Conservation (phyloP, 2,113 vertebrate species). For the Anthoscopus minutus region DNA sequence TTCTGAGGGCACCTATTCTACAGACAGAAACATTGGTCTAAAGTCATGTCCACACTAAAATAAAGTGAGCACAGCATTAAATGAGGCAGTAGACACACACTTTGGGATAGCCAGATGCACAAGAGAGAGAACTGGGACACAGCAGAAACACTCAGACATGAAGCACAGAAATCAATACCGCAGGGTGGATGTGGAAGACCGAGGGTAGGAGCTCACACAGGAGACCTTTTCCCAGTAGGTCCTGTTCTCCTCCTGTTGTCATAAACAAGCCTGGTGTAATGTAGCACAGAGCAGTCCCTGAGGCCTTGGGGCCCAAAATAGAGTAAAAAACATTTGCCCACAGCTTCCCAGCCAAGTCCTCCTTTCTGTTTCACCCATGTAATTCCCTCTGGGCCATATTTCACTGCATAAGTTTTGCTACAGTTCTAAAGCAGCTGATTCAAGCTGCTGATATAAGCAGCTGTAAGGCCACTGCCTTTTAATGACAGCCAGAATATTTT, state of each 20-base stretch:
- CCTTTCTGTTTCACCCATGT: not conserved
- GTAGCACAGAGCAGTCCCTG: not conserved
- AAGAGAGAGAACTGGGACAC: not conserved
- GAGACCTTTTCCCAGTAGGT: not conserved
- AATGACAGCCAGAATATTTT: not conserved
- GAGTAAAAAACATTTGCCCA: not conserved
- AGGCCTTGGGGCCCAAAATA: not conserved
- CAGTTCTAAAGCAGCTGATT: not conserved
- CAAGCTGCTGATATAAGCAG: not conserved
- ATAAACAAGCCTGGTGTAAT: not conserved
- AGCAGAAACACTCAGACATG: not conserved
- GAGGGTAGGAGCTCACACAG: not conserved
- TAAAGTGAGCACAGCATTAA: not conserved
- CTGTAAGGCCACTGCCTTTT: not conserved
- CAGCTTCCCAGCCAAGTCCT: not conserved
- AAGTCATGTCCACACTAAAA: not conserved
- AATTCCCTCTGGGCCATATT: not conserved
- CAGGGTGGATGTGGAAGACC: not conserved
- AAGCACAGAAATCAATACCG: rapidly evolving
- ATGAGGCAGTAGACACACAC: rapidly evolving
- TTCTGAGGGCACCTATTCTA: not conserved
- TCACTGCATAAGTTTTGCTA: not conserved
- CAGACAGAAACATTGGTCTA: not conserved
- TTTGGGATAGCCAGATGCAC: rapidly evolving
- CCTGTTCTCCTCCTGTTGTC: not conserved